A percentile compares a stretch with the other conserved stretches of the same genome.
These are phyloP conservation scores for Beris chalybata DNA, from an alignment of 2,888 invertebrate genomes.

Conservation along the genomic window DNA sequence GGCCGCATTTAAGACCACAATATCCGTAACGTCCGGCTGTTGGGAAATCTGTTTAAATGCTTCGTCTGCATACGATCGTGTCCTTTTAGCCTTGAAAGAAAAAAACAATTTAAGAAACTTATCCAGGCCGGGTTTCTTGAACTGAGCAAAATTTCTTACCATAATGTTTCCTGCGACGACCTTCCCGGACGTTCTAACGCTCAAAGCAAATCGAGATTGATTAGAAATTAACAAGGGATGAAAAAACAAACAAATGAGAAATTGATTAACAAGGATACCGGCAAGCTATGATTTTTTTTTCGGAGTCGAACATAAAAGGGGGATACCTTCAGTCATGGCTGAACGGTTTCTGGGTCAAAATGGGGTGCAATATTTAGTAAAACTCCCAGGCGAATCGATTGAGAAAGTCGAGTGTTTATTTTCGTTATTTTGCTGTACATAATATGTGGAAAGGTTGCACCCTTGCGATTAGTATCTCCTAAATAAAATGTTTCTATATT, in stretches of 20 bases:
- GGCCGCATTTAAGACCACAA: conserved; percentile 49
- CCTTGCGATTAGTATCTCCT: too few species aligned
- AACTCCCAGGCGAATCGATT: conserved; percentile 4
- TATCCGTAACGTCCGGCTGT: conserved; percentile 48
- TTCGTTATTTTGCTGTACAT: not conserved
- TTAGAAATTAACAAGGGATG: conserved; percentile 2
- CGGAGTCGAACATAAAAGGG: not conserved
- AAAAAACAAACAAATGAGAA: conserved; percentile 14
- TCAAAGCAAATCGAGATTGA: conserved; percentile 1
- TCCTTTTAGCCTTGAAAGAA: conserved; percentile 44
- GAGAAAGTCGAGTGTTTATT: conserved; percentile 25
- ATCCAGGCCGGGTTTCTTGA: not conserved
- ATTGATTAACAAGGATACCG: conserved; percentile 18
- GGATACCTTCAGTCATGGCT: not conserved
- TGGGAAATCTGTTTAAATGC: conserved; percentile 45
- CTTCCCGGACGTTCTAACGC: not conserved
- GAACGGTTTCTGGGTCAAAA: conserved; percentile 15
- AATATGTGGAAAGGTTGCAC: too few species aligned
- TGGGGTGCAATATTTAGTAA: conserved; percentile 12
- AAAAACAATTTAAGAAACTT: not conserved
- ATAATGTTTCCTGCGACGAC: not conserved
- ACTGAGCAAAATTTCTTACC: not conserved
- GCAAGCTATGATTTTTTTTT: conserved; percentile 16
- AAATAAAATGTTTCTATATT: too few species aligned
- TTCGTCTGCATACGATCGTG: conserved; percentile 50